Percentiles rank a stretch among this genome's conserved stretches.
These are phyloP conservation scores for Drosophila histrio DNA, from an alignment of 2,888 invertebrate species.

Conservation along the genomic window DNA sequence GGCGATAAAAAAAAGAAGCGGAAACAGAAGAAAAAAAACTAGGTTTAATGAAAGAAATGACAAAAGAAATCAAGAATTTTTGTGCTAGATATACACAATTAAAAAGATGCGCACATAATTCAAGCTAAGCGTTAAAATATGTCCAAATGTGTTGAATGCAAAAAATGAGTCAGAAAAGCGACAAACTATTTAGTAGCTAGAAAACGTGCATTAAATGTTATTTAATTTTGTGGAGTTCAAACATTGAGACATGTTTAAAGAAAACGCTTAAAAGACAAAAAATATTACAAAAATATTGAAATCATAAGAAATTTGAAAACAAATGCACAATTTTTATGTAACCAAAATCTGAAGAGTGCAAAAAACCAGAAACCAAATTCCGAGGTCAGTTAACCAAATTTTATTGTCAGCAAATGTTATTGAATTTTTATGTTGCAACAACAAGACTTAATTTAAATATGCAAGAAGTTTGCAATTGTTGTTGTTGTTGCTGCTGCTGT, in stretches of 20 bases:
- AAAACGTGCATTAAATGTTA: constrained; percentile 24
- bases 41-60: not conserved
- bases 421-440: constrained; percentile 65
- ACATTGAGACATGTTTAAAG: constrained; percentile 9
- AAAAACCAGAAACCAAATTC: constrained; percentile 35
- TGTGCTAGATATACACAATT: constrained; percentile 48
- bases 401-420: constrained; percentile 62
- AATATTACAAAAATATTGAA: constrained; percentile 46
- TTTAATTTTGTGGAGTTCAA: not conserved
- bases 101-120: constrained; percentile 34
- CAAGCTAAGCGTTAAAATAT: constrained; percentile 25
- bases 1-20: constrained; percentile 13
- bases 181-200: not conserved
- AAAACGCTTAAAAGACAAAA: no score
- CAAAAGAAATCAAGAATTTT: constrained; percentile 21
- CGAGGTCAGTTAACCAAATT: constrained; percentile 51
- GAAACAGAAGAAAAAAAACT: constrained; percentile 10
- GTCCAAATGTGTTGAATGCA: not conserved
- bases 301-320: constrained; percentile 17
- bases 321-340: constrained; percentile 48
- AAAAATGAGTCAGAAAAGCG: constrained; percentile 14
- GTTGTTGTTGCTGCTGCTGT: constrained; percentile 13
- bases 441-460: constrained; percentile 14
- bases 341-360: constrained; percentile 18
- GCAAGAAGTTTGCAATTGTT: constrained; percentile 32